Evolutionary conservation across 2,113 vertebrate genomes (phyloP).

Genomic region (Corapipo altera): DNA sequence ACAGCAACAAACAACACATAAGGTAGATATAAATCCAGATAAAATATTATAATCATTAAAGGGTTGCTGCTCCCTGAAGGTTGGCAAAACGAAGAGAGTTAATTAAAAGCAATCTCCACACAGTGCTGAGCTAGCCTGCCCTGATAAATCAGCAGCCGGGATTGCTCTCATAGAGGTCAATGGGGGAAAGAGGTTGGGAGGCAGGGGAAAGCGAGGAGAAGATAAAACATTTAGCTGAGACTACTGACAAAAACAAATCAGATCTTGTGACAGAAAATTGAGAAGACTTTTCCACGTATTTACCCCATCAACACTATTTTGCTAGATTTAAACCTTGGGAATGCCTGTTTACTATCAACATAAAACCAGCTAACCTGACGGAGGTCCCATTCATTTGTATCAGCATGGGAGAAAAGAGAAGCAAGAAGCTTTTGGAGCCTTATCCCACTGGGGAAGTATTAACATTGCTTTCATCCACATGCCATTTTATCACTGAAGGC

Average conservation of each 20-base stretch:
- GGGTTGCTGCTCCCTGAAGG: conserved; percentile 77
- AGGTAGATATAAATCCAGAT: conserved; percentile 75
- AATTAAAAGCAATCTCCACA: conserved; percentile 81
- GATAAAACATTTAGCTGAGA: conserved; percentile 5
- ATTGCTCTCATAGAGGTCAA: conserved; percentile 63
- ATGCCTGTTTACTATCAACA: background rate
- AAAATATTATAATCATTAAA: conserved; percentile 83
- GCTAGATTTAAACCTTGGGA: background rate
- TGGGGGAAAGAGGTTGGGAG: conserved; percentile 39
- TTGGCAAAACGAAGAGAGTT: conserved; percentile 78
- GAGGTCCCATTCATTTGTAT: background rate
- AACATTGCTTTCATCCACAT: background rate
- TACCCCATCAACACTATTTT: background rate
- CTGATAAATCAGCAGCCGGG: conserved; percentile 77
- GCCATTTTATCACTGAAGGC: background rate
- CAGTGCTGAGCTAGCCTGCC: conserved; percentile 74
- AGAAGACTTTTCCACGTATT: background rate
- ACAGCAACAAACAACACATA: conserved; percentile 72
- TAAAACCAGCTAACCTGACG: background rate
- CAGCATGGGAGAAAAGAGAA: background rate
- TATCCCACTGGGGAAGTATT: background rate
- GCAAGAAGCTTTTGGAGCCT: background rate
- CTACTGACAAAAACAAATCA: background rate
- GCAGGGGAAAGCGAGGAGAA: background rate
- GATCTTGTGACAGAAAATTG: conserved; percentile 22